Evolutionary conservation across 37 sponge, comb jelly and placozoan genomes (phyloP).

Genomic region (Axinella damicornis): DNA sequence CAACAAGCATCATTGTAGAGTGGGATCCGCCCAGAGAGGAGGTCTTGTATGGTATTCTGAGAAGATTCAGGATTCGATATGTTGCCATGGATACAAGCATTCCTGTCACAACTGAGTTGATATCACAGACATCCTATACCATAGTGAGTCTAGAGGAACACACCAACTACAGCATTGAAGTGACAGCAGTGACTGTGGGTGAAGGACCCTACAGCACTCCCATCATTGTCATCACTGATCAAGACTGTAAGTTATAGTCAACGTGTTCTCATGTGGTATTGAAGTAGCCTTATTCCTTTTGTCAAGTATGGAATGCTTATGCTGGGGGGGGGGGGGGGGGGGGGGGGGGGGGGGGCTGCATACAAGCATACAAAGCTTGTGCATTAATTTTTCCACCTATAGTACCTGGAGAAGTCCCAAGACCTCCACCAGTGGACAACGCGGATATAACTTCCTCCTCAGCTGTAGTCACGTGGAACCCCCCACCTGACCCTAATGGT

Average conservation of each 20-base stretch:
- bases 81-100: not conserved
- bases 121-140: too few relatives aligned
- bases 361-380: too few relatives aligned
- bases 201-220: conserved; percentile 25
- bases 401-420: conserved; percentile 24
- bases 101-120: not conserved
- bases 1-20: conserved; percentile 10
- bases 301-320: too few relatives aligned
- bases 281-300: too few relatives aligned
- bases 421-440: conserved; percentile 2
- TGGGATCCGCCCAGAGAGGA: not conserved
- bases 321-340: too few relatives aligned
- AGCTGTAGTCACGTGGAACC: conserved; percentile 16
- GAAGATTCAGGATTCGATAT: conserved; percentile 9
- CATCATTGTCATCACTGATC: not conserved
- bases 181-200: conserved; percentile 31
- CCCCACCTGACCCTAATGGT: conserved; percentile 35
- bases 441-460: not conserved
- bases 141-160: not conserved
- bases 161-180: not conserved
- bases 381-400: too few relatives aligned
- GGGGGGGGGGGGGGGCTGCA: too few relatives aligned
- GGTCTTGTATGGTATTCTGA: conserved; percentile 23
- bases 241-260: conserved; percentile 3
- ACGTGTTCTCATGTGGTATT: too few relatives aligned